Evolutionary conservation across 2,797 vertebrate genomes (phyloP).

Genomic region (Fratercula arctica): DNA sequence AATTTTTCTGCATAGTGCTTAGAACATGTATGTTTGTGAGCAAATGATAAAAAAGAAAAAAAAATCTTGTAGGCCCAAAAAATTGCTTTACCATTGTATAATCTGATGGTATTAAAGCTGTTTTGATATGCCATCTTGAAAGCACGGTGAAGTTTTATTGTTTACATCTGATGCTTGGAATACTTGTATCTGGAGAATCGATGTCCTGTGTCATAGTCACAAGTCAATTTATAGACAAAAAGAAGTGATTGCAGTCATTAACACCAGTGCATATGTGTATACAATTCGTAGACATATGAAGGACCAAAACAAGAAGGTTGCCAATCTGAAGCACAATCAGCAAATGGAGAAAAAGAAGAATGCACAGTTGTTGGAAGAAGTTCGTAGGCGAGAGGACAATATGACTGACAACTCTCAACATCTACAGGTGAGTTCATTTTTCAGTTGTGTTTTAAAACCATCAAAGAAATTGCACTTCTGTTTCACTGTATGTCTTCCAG

Average conservation of each 20-base stretch:
- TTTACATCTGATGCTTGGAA: background rate
- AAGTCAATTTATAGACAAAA: background rate
- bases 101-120: background rate
- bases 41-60: background rate
- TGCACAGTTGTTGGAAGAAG: conserved; percentile 86
- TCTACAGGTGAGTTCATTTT: conserved; percentile 82
- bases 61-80: background rate
- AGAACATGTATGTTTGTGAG: background rate
- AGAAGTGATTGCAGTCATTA: background rate
- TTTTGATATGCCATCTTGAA: background rate
- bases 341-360: conserved; percentile 95
- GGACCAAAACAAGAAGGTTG: conserved; percentile 93
- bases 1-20: background rate
- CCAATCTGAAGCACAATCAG: conserved; percentile 92
- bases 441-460: background rate
- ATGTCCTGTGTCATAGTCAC: background rate
- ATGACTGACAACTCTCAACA: conserved; percentile 89
- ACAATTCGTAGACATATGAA: conserved; percentile 90
- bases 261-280: conserved; percentile 27
- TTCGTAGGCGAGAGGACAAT: conserved; percentile 87
- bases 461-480: background rate
- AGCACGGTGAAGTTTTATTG: background rate
- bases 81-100: background rate
- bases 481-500: background rate
- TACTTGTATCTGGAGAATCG: background rate